Percentiles rank a stretch among this genome's conserved stretches.
These are phyloP conservation scores for Alosa sapidissima DNA, from an alignment of 2,797 vertebrate genomes.

Conservation along the genomic window DNA sequence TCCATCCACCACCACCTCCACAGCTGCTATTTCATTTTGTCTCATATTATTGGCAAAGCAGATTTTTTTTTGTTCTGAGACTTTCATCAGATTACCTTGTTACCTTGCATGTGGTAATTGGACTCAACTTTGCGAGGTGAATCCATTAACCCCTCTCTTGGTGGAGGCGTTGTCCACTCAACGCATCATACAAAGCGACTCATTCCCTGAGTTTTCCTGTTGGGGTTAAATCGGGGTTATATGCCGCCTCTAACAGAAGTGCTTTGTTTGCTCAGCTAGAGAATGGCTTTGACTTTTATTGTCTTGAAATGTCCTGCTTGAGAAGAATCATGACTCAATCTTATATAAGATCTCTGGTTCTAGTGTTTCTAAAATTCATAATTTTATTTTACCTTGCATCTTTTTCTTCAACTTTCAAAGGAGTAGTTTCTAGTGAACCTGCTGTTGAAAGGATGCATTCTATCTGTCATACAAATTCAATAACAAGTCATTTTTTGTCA, in stretches of 20 bases:
- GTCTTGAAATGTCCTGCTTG: neutral
- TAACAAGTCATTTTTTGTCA: too few relatives aligned
- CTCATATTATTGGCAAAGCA: neutral
- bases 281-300: neutral
- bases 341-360: neutral
- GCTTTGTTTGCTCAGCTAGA: neutral
- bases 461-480: too few relatives aligned
- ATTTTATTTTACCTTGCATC: too few relatives aligned
- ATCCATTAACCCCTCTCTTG: slow-evolving; percentile 66
- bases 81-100: slow-evolving; percentile 56
- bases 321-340: too few relatives aligned
- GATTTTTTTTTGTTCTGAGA: slow-evolving; percentile 28
- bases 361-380: neutral
- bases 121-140: slow-evolving; percentile 60
- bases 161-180: slow-evolving; percentile 55
- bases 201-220: neutral
- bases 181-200: slow-evolving; percentile 19
- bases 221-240: neutral
- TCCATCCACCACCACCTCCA: neutral
- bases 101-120: slow-evolving; percentile 63
- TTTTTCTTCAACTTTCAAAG: neutral
- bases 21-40: neutral
- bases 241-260: neutral
- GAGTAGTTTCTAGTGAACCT: neutral
- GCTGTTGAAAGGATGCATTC: neutral